Percentiles rank a stretch among this genome's conserved stretches.
These are phyloP conservation scores for Malurus alboscapulatus DNA, from an alignment of 2,113 vertebrate genomes.

Conservation along the genomic window DNA sequence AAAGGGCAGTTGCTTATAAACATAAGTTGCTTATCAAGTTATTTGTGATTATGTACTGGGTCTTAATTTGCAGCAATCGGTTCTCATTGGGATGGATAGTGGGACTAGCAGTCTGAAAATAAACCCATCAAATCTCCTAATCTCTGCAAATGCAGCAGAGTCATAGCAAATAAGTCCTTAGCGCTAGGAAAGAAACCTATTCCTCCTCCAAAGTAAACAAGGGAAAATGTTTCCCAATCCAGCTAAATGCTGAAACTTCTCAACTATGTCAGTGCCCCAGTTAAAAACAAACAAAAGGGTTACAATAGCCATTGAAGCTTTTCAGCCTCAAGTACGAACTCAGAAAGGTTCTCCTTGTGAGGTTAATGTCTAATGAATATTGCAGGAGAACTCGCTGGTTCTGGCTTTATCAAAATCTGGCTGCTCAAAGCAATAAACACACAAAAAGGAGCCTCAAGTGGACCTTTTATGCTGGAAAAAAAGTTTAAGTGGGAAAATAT, in stretches of 20 bases:
- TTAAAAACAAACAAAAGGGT: constrained; percentile 16
- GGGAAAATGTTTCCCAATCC: constrained; percentile 20
- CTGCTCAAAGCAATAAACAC: constrained; percentile 5
- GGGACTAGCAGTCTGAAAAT: constrained; percentile 39
- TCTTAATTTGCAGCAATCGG: constrained; percentile 22
- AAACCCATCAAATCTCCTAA: constrained; percentile 43
- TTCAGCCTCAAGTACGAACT: neutral
- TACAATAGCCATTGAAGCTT: neutral
- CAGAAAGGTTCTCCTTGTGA: constrained; percentile 6
- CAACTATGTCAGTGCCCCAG: neutral
- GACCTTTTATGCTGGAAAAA: neutral
- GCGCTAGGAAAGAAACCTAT: constrained; percentile 41
- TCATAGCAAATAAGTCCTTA: neutral
- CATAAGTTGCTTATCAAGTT: constrained; percentile 20
- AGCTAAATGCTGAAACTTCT: neutral
- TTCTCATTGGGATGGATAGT: constrained; percentile 17
- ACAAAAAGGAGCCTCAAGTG: constrained; percentile 1
- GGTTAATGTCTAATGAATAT: constrained; percentile 41
- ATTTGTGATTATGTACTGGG: neutral
- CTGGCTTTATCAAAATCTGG: neutral
- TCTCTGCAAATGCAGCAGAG: constrained; percentile 44
- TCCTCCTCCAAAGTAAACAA: constrained; percentile 40
- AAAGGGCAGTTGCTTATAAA: neutral
- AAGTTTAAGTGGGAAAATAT: neutral
- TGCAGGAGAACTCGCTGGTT: constrained; percentile 12